Conservation (phyloP, 2,113 vertebrate genomes). For the Trogon melanurus region DNA sequence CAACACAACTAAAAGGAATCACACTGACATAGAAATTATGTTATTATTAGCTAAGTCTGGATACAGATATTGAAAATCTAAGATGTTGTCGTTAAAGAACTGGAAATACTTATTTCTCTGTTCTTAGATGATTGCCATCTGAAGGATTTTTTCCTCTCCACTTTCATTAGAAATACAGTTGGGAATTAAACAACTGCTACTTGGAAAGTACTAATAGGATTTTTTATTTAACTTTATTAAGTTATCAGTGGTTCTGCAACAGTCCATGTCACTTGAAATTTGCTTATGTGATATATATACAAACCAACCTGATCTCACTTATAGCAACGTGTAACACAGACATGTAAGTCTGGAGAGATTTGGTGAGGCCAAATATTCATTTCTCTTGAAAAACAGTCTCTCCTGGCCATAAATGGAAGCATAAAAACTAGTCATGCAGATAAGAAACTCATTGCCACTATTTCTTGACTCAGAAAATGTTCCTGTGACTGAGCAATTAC, state of each 20-base stretch:
- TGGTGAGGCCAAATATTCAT: background rate
- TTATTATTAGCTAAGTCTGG: background rate
- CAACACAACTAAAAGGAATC: background rate
- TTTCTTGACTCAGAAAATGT: background rate
- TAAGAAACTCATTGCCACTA: background rate
- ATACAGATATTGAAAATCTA: background rate
- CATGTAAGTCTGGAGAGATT: background rate
- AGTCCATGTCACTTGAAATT: background rate
- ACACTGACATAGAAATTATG: background rate
- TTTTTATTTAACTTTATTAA: background rate
- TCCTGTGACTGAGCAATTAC: background rate
- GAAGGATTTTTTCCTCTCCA: background rate
- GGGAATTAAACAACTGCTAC: background rate
- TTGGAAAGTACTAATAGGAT: background rate
- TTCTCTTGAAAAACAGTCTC: background rate
- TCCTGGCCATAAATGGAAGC: background rate
- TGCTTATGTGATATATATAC: background rate
- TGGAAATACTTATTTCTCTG: background rate
- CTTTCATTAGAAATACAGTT: background rate
- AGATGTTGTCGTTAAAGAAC: background rate
- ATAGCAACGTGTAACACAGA: background rate
- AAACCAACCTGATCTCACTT: background rate
- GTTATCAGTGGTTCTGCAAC: background rate
- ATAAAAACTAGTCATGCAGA: background rate
- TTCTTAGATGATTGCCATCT: background rate